Base-by-base conservation (phyloP, 2,113 vertebrate species). In the Zosterops lateralis region DNA sequence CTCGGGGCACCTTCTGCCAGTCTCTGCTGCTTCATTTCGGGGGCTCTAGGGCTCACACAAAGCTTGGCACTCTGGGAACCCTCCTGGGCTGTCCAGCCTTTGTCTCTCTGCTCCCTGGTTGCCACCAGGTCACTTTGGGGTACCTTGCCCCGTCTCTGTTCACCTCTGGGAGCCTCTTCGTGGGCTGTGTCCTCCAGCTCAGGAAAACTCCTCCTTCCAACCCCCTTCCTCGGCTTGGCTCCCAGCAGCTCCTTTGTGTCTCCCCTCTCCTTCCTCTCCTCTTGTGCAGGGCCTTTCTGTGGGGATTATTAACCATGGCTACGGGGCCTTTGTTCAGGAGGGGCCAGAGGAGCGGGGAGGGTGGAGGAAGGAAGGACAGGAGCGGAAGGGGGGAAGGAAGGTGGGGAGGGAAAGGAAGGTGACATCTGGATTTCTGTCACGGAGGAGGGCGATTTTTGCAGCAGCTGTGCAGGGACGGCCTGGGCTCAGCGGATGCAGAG, bases 261-360 rank as follows among this genome's bases (percentile, higher is more conserved):
- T 85, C 68, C 45, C 13, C 21, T 79, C 68, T 91, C 84, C 89
- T 92, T 89, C 90, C 92, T 76, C 54, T 73, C 17, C 71, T 51
- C 60, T 53, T 67, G 78, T 64, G 77, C 90, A 32, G 54, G 29
- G 79, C 79, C 90, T 89, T 95, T 91, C 36, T 94, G 68, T 22
- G 40, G 47, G 92, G 93, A 95, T 97, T 95, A 96, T 95, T 93
- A 96, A 96, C 95, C 95, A 95, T 95, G 95, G 92, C 93, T 96
- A 94, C 95, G 10, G 72, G 38, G 83, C 93, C 82, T 95, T 96
- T 95, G 92, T 95, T 96, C 86, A 61, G 87, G 64, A 94, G 72
- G 67, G 70, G 95, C 86, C 10, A 24, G 81, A 87, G 91, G 86
- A 57, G 76, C 74, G 9, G 67, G 64, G 71, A 31, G 1, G 61